Base-by-base conservation (phyloP, 2,797 vertebrate genomes). In the Mallotus villosus region DNA sequence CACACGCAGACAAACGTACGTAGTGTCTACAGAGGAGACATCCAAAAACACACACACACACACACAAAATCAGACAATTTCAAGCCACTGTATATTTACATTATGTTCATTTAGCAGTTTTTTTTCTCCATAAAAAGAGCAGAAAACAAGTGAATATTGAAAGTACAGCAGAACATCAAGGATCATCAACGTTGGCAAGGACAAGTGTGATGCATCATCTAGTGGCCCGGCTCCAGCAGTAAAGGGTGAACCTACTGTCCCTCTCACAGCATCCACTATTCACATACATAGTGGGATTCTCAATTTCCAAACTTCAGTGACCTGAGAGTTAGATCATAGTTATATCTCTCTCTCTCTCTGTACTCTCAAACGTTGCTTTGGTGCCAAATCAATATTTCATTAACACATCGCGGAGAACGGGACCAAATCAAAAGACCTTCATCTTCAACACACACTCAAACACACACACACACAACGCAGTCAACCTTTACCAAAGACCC, bases 321-420 rank as follows among this genome's bases (percentile, higher is more conserved):
- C 11, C 66, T 53, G 67, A 63, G 34, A 19, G n/a, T 21, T 1
- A 55, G 24, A 78, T 71, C 53, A 29, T 63, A 66, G 16, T n/a
- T 3, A 14, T 7, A 11, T 24, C 21, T 60, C 55, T 57, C n/a
- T 57, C n/a, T 19, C n/a, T 4, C 58, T 60, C 11, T 37, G 27
- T 58, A 27, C 53, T 68, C 73, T 57, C 67, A 73, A 67, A 21
- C n/a, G 63, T 67, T 19, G 63, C 64, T 71, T 53, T 22, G 4
- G 37, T 11, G 0, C 29, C 19, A 41, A 72, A 82, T 80, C 77
- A 62, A 78, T 83, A 82, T 69, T 11, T 17, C 64, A 81, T 72
- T 57, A 72, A 55, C 16, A 41, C 29, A 63, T 41, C 34, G 3
- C n/a, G n/a, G 61, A 9, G 12, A 46, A 57, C 29, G 37, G 9